phyloP scores from a whole-genome alignment of 2,113 vertebrate species.

The Eonycteris spelaea region DNA sequence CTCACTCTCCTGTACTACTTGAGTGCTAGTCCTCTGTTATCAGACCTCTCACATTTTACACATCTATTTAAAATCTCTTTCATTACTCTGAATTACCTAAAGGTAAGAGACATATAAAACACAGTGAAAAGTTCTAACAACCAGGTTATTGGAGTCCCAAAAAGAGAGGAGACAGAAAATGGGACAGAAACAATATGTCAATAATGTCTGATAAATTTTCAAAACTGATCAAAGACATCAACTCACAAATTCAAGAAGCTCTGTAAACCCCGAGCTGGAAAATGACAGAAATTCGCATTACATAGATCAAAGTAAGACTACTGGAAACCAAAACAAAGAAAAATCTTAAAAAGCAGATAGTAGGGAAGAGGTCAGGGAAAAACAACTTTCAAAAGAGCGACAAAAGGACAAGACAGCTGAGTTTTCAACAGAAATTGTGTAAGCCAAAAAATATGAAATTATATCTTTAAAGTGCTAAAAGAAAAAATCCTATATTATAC shows the following conservation, averaged over 20 bases:
- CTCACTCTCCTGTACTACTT: not conserved
- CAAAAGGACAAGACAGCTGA: not conserved
- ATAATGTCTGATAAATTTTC: constrained; percentile 3
- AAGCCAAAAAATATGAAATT: not conserved
- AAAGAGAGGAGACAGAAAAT: not conserved
- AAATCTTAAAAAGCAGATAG: not conserved
- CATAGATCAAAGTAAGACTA: not conserved
- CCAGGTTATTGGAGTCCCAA: not conserved
- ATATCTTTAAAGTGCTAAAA: not conserved
- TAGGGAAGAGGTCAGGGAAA: too few species aligned
- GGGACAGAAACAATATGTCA: not conserved
- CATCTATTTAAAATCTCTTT: not conserved
- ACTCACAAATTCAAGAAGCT: not conserved
- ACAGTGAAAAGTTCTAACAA: not conserved
- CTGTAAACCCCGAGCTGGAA: not conserved
- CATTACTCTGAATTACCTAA: constrained; percentile 26
- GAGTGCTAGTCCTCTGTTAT: not conserved
- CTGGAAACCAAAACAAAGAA: not conserved
- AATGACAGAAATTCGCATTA: not conserved
- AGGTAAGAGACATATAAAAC: not conserved
- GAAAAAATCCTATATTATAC: not conserved
- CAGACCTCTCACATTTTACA: not conserved
- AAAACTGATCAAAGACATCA: not conserved
- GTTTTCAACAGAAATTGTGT: not conserved
- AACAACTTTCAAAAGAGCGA: not conserved